These are phyloP conservation scores for Ectropis grisescens DNA, from an alignment of 1,140 invertebrate species.

Conservation along the genomic window DNA sequence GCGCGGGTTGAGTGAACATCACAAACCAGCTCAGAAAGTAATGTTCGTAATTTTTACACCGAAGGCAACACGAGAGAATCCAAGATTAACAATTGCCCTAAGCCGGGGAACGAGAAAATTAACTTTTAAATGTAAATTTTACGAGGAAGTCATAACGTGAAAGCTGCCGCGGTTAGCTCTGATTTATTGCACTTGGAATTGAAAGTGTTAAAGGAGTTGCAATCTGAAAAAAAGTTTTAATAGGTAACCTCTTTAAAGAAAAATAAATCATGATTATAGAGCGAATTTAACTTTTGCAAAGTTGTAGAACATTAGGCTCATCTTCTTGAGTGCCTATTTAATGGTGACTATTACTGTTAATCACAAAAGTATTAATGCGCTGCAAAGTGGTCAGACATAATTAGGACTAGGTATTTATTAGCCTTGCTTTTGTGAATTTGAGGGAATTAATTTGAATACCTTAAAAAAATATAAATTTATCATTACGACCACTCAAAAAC, in stretches of 20 bases:
- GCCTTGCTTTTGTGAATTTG: too few relatives aligned
- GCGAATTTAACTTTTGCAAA: conserved; percentile 45
- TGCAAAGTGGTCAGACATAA: conserved; percentile 3
- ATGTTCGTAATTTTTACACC: conserved; percentile 29
- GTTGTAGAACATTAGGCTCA: conserved; percentile 49
- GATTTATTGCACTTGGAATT: conserved; percentile 64
- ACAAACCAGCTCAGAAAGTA: conserved; percentile 22
- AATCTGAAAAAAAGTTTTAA: conserved; percentile 67
- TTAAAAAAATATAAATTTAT: too few relatives aligned
- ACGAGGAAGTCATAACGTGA: conserved; percentile 65
- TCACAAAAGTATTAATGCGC: conserved; percentile 39
- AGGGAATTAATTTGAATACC: too few relatives aligned
- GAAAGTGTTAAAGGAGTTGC: conserved; percentile 66
- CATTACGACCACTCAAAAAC: too few relatives aligned
- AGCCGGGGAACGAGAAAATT: conserved; percentile 52
- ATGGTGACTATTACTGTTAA: conserved; percentile 50
- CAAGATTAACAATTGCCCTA: conserved; percentile 60
- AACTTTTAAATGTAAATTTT: conserved; percentile 68
- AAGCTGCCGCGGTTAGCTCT: conserved; percentile 61
- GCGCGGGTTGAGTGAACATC: too few relatives aligned
- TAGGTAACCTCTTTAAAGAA: conserved; percentile 64
- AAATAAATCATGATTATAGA: conserved; percentile 58
- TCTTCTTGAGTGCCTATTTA: conserved; percentile 46
- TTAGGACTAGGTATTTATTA: too few relatives aligned
- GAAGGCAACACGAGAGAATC: conserved; percentile 24